These are phyloP conservation scores for Lissonota sp. DNA, from an alignment of 2,888 invertebrate species.

Conservation along the genomic window DNA sequence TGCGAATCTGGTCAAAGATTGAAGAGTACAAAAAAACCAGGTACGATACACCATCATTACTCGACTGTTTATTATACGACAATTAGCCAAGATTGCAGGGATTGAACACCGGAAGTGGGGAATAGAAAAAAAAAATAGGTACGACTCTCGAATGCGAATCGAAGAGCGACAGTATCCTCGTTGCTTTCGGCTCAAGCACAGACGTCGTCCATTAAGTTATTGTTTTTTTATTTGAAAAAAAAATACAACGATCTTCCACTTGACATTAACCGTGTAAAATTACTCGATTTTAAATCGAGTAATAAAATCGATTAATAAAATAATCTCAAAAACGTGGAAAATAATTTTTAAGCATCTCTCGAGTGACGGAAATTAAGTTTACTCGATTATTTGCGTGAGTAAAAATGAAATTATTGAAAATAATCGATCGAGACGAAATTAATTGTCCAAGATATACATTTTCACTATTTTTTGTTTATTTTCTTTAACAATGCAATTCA, in stretches of 20 bases:
- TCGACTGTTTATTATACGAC: conserved; percentile 23
- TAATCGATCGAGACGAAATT: no score
- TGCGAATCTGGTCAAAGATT: neutral
- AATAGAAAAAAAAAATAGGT: conserved; percentile 18
- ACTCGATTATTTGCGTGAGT: no score
- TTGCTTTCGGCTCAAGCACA: conserved; percentile 19
- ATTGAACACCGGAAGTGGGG: conserved; percentile 31
- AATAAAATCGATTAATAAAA: no score
- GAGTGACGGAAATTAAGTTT: no score
- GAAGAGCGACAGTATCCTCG: conserved; percentile 14
- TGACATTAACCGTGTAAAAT: neutral
- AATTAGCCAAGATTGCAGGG: conserved; percentile 45
- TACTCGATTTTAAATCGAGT: neutral
- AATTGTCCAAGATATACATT: neutral
- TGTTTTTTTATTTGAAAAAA: neutral
- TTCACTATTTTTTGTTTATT: neutral
- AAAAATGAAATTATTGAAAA: no score
- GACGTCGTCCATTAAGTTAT: neutral
- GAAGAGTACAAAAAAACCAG: neutral
- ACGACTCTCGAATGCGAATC: neutral
- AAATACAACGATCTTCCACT: neutral
- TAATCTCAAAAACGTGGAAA: no score
- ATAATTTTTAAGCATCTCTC: no score
- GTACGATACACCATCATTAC: conserved; percentile 6
- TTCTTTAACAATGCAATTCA: neutral